Base-by-base conservation (phyloP, 2,113 vertebrate species). In the Chamaea fasciata region DNA sequence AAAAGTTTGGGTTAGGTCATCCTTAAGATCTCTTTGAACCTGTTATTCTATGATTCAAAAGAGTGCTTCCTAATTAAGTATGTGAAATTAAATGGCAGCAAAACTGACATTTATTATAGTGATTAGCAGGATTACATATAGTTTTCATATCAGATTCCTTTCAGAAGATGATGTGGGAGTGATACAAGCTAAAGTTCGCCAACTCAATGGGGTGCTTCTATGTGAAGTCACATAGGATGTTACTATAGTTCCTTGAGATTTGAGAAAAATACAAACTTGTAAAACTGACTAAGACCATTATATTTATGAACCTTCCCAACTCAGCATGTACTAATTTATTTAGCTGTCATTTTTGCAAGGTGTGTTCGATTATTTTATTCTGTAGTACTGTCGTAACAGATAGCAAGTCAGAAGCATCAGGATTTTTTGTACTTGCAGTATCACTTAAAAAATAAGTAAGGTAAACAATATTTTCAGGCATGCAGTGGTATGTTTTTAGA, bases 171-270 rank as follows among this genome's bases (percentile, higher is more conserved):
- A 19, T 42, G 2, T 39, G 8, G 19, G 7, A 21, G 4, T 62
- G 37, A 10, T 65, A 33, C 0, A 1, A 55, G 10, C 42, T 57
- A 1, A 41, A 35, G 20, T 42, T 68, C 6, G 39, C 4, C 23
- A 26, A 2, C 4, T 20, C 19, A 41, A 3, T 80, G 50, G 53
- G 10, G 3, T 24, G 20, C 11, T 74, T 75, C 56, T 89, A 9
- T 7, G 9, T 44, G 24, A 65, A 35, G 16, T 67, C 15, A 5
- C 6, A 16, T 37, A 62, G 41, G 7, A 44, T 39, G 11, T 50
- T 74, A 4, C 27, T 90, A 3, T 35, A 6, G 18, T 50, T 9
- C 19, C 19, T 55, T 46, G 26, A 2, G 2, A 37, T 42, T 4
- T 63, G 30, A 67, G 21, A 63, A 70, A 75, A 89, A 79, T 18